Conservation (phyloP, 2,888 invertebrate genomes). For the Hoplodrina ambigua region DNA sequence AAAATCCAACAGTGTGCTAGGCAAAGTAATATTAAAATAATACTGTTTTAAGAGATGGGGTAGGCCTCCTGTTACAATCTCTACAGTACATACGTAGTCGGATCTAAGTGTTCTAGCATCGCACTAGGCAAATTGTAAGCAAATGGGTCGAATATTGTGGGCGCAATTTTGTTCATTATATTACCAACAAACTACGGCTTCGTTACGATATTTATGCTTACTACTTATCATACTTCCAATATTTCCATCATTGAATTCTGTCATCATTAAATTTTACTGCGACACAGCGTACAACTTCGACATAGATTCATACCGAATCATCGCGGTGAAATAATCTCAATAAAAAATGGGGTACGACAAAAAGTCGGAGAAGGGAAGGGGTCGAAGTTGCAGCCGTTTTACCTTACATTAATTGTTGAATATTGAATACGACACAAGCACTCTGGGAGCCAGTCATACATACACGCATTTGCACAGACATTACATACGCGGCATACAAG, state of each 20-base stretch:
- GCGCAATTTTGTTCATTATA: constrained; percentile 65
- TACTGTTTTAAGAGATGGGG: too few species aligned
- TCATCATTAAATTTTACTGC: constrained; percentile 71
- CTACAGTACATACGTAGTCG: neutral
- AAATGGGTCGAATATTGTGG: constrained; percentile 48
- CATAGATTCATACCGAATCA: constrained; percentile 16
- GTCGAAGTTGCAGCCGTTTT: constrained; percentile 65
- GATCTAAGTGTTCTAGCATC: constrained; percentile 16
- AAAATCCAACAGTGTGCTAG: too few species aligned
- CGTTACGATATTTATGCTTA: constrained; percentile 84
- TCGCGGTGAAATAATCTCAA: constrained; percentile 57
- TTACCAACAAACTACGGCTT: constrained; percentile 73
- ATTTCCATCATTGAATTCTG: constrained; percentile 69
- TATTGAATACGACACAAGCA: constrained; percentile 80
- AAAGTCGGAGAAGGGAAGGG: constrained; percentile 24
- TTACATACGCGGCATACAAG: constrained; percentile 58
- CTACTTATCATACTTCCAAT: constrained; percentile 76
- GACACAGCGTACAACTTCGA: constrained; percentile 56
- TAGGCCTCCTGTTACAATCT: too few species aligned
- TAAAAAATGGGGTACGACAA: constrained; percentile 41
- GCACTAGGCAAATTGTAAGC: constrained; percentile 14
- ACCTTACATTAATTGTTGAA: constrained; percentile 71
- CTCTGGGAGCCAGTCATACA: constrained; percentile 66
- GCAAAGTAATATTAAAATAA: too few species aligned
- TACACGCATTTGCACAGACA: constrained; percentile 67